Base-by-base conservation (phyloP, 1,140 invertebrate species). In the Brachionus sp. region DNA sequence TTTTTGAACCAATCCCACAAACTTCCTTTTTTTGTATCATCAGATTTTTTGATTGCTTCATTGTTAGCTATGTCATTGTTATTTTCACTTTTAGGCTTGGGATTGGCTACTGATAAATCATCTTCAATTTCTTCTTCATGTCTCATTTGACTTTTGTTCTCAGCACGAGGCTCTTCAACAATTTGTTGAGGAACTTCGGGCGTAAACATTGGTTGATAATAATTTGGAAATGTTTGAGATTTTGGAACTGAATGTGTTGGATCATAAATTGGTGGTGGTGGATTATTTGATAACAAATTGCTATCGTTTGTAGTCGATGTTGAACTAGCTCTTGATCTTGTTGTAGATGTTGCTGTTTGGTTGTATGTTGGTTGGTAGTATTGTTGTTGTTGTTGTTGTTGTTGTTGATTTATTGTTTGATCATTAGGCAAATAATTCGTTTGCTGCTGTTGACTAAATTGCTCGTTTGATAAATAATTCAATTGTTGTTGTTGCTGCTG, bases 1-100 rank as follows among this genome's bases (percentile, higher is more conserved):
- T 62, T 80, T 62, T 62, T 62, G 37, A 80, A 42, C 77, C 50
- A 66, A 50, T 35, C 77, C 50, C 35, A 66, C 16, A 19, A 16
- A 19, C 77, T 33, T 62, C 16, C 37, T 66, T 57, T 39, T 12
- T 35, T 53, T 19, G 73, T 12, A 9, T 62, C 35, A 2, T 66
- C 46, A 5, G 16, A 2, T 62, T 80, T 78, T 4, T 5, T 44
- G 6, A 25, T 1, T 16, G 0, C 37, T 0, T 62, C 50, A 12
- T 1, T 13, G 0, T 25, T 25, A 13, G 37, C 42, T 16, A 39
- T 44, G 5, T 80, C 50, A 37, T 80, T 50, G 7, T 46, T 3
- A 13, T 57, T 39, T 1, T 46, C 33, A 13, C 3, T 25, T 35
- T 57, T 77, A 12, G 33, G 19, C n/a, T 77, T 77, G 0, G 50